These are phyloP conservation scores for Sinocyclocheilus grahami DNA, from an alignment of 2,113 vertebrate species.

Conservation along the genomic window DNA sequence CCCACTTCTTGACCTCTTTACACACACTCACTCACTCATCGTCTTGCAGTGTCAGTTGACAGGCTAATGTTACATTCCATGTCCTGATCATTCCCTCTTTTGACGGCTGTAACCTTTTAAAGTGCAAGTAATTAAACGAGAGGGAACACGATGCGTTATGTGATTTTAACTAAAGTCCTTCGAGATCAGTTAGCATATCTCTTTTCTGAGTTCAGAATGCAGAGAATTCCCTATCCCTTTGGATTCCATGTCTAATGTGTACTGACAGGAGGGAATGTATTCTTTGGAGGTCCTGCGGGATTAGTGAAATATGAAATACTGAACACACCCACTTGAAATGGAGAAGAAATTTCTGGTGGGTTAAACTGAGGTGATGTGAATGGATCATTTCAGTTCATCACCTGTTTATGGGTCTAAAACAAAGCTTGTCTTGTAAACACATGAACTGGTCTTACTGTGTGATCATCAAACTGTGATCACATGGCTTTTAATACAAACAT, in stretches of 20 bases:
- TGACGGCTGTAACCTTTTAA: conserved; percentile 16
- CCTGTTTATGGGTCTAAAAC: neutral
- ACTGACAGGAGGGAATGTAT: neutral
- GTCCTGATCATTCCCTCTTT: conserved; percentile 12
- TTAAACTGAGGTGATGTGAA: neutral
- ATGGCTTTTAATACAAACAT: neutral
- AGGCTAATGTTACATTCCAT: neutral
- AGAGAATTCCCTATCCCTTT: conserved; percentile 24
- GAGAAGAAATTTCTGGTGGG: neutral
- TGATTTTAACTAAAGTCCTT: neutral
- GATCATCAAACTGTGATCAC: neutral
- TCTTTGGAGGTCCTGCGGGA: conserved; percentile 20
- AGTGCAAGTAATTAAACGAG: neutral
- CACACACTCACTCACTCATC: neutral
- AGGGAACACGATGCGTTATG: neutral
- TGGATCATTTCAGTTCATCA: neutral
- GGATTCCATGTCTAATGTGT: neutral
- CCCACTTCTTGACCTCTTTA: neutral
- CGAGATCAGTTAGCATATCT: neutral
- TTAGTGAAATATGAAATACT: conserved; percentile 17
- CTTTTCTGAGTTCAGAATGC: conserved; percentile 1
- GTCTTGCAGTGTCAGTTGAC: conserved; percentile 40
- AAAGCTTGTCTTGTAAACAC: neutral
- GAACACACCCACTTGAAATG: neutral
- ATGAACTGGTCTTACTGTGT: neutral